phyloP scores from a whole-genome alignment of 2,888 invertebrate species.

The Silvanus unidentatus region DNA sequence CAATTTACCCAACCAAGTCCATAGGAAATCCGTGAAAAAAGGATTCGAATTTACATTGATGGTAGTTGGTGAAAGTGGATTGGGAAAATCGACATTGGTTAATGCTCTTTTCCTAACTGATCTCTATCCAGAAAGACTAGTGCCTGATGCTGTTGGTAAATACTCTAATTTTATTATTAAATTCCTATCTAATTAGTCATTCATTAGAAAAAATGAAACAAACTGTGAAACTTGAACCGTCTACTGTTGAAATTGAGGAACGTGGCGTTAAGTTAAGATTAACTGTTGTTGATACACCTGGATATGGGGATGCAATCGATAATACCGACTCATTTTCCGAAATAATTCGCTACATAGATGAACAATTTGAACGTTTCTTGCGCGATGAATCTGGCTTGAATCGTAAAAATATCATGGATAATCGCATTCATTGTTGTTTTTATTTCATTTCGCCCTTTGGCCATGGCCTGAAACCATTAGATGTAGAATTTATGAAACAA shows the following conservation, averaged over 20 bases:
- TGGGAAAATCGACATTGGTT: slow-evolving; percentile 93
- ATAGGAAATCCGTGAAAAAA: slow-evolving; percentile 94
- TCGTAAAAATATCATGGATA: slow-evolving; percentile 92
- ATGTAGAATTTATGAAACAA: slow-evolving; percentile 95
- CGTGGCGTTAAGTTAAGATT: slow-evolving; percentile 87
- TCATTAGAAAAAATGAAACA: slow-evolving; percentile 77
- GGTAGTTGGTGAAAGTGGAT: slow-evolving; percentile 79
- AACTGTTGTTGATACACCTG: slow-evolving; percentile 94
- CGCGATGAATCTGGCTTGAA: slow-evolving; percentile 93
- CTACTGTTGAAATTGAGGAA: slow-evolving; percentile 95
- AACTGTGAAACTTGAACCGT: slow-evolving; percentile 90
- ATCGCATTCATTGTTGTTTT: slow-evolving; percentile 95
- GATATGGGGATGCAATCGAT: slow-evolving; percentile 92
- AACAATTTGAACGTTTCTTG: slow-evolving; percentile 89
- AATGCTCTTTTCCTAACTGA: slow-evolving; percentile 93
- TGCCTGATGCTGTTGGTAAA: slow-evolving; percentile 81
- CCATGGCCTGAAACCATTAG: slow-evolving; percentile 89
- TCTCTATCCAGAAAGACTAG: slow-evolving; percentile 86
- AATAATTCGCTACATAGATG: slow-evolving; percentile 94
- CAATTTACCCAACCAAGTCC: slow-evolving; percentile 93
- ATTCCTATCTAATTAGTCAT: slow-evolving; percentile 2
- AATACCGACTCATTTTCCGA: slow-evolving; percentile 91
- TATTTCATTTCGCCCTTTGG: slow-evolving; percentile 97
- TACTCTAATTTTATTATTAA: slow-evolving; percentile 10
- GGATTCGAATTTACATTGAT: slow-evolving; percentile 96